Percentiles rank a stretch among this genome's conserved stretches.
Evolutionary conservation across 1,140 invertebrate genomes (phyloP).

Genomic region (Drosophila orosa): DNA sequence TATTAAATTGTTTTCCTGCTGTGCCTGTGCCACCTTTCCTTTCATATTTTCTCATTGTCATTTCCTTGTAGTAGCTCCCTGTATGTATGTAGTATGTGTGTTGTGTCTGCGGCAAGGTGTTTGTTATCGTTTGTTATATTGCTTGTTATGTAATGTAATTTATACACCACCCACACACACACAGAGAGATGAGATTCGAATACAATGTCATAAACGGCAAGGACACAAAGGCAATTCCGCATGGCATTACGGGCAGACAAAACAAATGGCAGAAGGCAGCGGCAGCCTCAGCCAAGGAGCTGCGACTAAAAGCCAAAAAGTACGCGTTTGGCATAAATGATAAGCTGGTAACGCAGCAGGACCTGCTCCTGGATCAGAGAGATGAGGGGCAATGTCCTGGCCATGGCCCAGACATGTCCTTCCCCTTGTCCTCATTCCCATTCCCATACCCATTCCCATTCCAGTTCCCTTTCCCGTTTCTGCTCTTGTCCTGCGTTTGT

Average conservation of each 20-base stretch:
- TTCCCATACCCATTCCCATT: neutral
- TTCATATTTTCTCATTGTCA: conserved; percentile 38
- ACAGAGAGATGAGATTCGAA: conserved; percentile 53
- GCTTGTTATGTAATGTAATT: conserved; percentile 82
- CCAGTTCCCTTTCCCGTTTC: neutral
- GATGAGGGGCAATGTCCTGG: conserved; percentile 15
- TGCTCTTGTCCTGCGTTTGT: neutral
- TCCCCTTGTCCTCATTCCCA: neutral
- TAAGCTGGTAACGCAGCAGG: conserved; percentile 73
- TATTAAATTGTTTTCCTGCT: conserved; percentile 66
- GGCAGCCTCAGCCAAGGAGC: conserved; percentile 2
- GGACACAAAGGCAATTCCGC: conserved; percentile 82
- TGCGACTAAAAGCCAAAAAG: conserved; percentile 73
- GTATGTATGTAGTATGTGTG: conserved; percentile 5
- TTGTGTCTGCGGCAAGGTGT: conserved; percentile 63
- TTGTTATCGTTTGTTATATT: conserved; percentile 83
- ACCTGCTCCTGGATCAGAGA: conserved; percentile 12
- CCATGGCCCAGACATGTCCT: conserved; percentile 50
- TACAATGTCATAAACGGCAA: conserved; percentile 82
- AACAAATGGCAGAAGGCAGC: conserved; percentile 56
- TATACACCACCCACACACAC: conserved; percentile 61
- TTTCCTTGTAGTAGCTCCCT: conserved; percentile 30
- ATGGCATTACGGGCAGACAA: conserved; percentile 76
- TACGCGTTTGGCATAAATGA: conserved; percentile 80
- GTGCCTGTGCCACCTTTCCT: conserved; percentile 3